A percentile compares a stretch with the other conserved stretches of the same genome.
Conservation (phyloP, 2,113 vertebrate genomes). For the Mesitornis unicolor region DNA sequence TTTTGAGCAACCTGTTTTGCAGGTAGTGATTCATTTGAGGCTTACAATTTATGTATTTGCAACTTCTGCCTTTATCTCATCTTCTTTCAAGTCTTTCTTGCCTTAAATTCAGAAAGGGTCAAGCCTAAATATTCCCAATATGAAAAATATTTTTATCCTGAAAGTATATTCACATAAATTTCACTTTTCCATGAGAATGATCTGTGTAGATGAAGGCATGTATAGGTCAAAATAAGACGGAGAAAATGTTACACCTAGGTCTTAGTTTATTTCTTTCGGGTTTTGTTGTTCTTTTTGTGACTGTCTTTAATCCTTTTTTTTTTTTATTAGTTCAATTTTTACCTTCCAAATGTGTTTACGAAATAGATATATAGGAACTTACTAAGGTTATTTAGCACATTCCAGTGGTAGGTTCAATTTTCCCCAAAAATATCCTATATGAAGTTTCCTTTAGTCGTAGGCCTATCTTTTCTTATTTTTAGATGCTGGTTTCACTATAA, state of each 20-base stretch:
- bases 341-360: neutral
- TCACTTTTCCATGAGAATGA: neutral
- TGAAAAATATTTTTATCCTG: neutral
- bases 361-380: neutral
- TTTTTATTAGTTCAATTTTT: neutral
- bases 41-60: neutral
- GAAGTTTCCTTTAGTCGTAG: neutral
- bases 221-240: neutral
- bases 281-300: neutral
- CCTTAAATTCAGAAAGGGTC: neutral
- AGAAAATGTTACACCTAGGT: neutral
- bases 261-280: neutral
- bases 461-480: neutral
- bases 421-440: accelerated
- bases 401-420: neutral
- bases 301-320: neutral
- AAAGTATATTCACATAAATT: neutral
- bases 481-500: neutral
- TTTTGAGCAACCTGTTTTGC: neutral
- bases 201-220: neutral
- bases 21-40: neutral
- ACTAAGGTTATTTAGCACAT: neutral
- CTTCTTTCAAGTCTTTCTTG: neutral
- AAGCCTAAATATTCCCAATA: neutral
- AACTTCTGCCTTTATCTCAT: neutral